phyloP scores from a whole-genome alignment of 2,113 vertebrate genomes.

The Bambusicola thoracicus region DNA sequence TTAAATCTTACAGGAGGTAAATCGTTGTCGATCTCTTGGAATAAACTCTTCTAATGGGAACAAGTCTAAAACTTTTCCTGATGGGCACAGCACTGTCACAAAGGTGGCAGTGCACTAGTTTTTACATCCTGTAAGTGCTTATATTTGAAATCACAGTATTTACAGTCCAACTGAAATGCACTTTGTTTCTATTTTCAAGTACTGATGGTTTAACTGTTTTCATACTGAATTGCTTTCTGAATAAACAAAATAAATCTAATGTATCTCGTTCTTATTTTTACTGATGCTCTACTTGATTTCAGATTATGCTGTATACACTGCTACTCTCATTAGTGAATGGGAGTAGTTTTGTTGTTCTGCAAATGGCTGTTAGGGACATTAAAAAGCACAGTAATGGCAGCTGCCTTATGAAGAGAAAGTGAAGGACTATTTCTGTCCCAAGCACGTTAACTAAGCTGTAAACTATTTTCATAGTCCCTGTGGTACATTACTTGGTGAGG shows the following conservation, averaged over 20 bases:
- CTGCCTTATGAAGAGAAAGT: conserved; percentile 11
- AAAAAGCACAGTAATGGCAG: not conserved
- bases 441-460: not conserved
- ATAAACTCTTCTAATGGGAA: not conserved
- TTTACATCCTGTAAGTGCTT: not conserved
- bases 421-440: not conserved
- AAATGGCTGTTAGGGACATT: not conserved
- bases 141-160: not conserved
- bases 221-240: conserved; percentile 28
- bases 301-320: not conserved
- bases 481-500: not conserved
- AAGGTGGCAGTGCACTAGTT: not conserved
- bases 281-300: not conserved
- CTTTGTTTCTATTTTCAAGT: not conserved
- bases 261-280: not conserved
- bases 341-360: not conserved
- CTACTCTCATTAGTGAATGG: not conserved
- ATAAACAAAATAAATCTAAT: conserved; percentile 27
- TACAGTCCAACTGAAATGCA: not conserved
- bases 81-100: not conserved
- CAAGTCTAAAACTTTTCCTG: not conserved
- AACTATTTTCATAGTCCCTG: not conserved
- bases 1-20: not conserved
- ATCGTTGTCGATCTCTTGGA: not conserved
- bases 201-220: not conserved